Conservation (phyloP, 30 jellyfish, hydroid and myxozoan species). For the Rhopilema esculentum region DNA sequence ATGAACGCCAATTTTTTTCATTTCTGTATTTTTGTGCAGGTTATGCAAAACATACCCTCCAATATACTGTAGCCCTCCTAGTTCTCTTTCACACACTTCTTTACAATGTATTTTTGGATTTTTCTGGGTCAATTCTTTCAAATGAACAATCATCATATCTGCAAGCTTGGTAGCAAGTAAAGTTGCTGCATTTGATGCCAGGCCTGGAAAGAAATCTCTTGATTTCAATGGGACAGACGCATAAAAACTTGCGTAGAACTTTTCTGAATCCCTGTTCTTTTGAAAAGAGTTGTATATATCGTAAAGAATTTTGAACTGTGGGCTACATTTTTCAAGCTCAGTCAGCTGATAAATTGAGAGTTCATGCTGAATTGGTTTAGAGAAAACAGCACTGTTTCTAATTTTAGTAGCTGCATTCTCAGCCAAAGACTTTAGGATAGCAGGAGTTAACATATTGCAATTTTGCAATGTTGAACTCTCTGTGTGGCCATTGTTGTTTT, state of each 20-base stretch:
- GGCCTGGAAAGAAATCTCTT: conserved; percentile 1
- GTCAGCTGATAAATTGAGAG: neutral
- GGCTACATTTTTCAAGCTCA: neutral
- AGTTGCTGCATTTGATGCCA: conserved; percentile 18
- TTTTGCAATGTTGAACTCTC: neutral
- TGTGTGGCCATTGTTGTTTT: neutral
- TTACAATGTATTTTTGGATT: conserved; percentile 1
- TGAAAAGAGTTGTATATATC: neutral
- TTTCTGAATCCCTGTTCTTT: conserved; percentile 3
- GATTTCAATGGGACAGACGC: neutral
- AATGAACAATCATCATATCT: conserved; percentile 14
- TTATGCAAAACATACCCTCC: conserved; percentile 13
- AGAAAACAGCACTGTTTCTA: conserved; percentile 19
- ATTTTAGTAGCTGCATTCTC: conserved; percentile 6
- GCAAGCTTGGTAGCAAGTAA: conserved; percentile 35
- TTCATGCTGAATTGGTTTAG: conserved; percentile 4
- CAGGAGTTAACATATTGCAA: conserved; percentile 12
- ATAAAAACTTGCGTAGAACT: conserved; percentile 22
- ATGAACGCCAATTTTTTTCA: neutral
- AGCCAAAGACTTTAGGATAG: conserved; percentile 1
- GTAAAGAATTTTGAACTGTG: neutral
- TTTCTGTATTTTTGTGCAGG: conserved; percentile 35
- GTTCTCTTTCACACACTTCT: conserved; percentile 13
- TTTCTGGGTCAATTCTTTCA: neutral
- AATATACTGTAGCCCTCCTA: conserved; percentile 7